Conservation (phyloP, 1,140 invertebrate species). For the Triops cancriformis region DNA sequence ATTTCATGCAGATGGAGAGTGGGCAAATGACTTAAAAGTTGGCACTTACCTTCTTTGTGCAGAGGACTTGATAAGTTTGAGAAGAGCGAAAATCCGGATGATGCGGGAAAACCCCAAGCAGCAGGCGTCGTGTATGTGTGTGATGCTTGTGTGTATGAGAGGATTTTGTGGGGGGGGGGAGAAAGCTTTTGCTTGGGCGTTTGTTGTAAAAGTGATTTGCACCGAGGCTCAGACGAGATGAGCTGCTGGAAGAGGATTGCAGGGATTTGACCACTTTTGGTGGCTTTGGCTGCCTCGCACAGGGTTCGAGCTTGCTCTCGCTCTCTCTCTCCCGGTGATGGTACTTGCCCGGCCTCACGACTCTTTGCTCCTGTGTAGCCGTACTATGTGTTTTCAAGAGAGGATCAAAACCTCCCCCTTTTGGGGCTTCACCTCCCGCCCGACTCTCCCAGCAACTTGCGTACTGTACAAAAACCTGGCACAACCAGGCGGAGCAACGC, state of each 20-base stretch:
- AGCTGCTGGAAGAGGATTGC: constrained; percentile 12
- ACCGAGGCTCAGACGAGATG: constrained; percentile 12
- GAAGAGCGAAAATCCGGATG: constrained; percentile 11
- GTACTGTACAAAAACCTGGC: neutral
- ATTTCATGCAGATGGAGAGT: constrained; percentile 10
- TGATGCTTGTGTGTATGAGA: constrained; percentile 13
- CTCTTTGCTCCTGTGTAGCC: constrained; percentile 12
- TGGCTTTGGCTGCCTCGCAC: constrained; percentile 3
- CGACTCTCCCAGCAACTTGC: neutral
- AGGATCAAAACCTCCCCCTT: constrained; percentile 13
- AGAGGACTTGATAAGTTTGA: neutral
- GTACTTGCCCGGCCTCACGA: constrained; percentile 8
- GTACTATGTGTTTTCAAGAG: constrained; percentile 10
- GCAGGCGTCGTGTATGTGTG: neutral
- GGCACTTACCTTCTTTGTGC: constrained; percentile 2
- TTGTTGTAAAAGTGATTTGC: constrained; percentile 14
- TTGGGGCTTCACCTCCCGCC: neutral
- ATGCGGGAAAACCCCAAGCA: neutral
- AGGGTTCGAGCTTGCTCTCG: neutral
- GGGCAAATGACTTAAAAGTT: constrained; percentile 14
- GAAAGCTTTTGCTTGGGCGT: constrained; percentile 4
- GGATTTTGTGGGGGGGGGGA: constrained; percentile 6
- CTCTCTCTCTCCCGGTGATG: neutral
- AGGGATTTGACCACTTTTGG: constrained; percentile 13
- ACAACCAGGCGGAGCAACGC: neutral